Evolutionary conservation across 2,888 invertebrate species (phyloP), one percentile per base, ranked within the genome.

Genomic region (Ochropleura leucogaster): DNA sequence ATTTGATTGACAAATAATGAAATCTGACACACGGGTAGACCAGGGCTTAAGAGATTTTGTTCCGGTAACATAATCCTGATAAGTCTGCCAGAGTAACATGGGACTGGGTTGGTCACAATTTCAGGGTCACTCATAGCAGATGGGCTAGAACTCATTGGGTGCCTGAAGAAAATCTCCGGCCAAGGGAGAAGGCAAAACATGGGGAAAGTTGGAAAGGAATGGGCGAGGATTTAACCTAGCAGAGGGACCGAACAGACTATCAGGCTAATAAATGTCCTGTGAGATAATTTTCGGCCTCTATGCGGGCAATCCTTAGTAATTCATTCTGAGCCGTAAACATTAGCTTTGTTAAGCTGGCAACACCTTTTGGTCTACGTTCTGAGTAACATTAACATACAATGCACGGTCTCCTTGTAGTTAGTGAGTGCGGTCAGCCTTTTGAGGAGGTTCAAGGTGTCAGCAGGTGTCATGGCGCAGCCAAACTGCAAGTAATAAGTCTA

Each of bases 351-450:
- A 69, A 30, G 57, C 18, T 60, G 42, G 20, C 47, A 44, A 64
- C 42, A 72, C 59, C 47, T 69, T 75, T 70, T 53, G 20, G 77
- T 68, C 57, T 68, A 49, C 42, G 74, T 84, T 74, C 67, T 46
- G 6, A 68, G 74, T 66, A 79, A 3, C 51, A 82, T 84, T 82
- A 81, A 68, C 82, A 84, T 81, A 82, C 85, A 82, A 84, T 82
- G 64, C 66, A 59, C 57, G 60, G 49, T 70, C 72, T 72, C 16
- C 62, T 55, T 68, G 69, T 60, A 62, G 55, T 80, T 57, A 40
- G 57, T 75, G 66, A 66, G 63, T 80, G 40, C n/a, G 59, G 18
- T 51, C 75, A 44, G 63, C 80, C 69, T 76, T 81, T 76, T 81
- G 46, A 53, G 67, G 72, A 81, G 68, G 85, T 82, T 84, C 82